Base-by-base conservation (phyloP, 1,140 invertebrate species). In the Nephotettix cincticeps region DNA sequence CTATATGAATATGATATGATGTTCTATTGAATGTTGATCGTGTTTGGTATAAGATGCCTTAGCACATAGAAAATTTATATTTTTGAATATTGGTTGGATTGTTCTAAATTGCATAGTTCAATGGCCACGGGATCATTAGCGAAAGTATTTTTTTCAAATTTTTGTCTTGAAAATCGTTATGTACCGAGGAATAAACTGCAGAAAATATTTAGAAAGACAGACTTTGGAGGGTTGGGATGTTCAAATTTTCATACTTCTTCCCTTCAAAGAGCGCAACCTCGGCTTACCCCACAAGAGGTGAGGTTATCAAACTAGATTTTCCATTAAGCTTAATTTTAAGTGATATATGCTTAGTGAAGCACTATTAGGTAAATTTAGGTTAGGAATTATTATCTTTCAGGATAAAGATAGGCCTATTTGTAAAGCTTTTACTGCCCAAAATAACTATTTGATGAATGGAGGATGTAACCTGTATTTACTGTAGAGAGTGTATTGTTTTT, bases 371-470 rank as follows among this genome's bases (percentile, higher is more conserved):
- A 14, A 23, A 27, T 25, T 25, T 68, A 36, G 25, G 47, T 25
- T 68, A n/a, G 28, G 21, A 27, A 23, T 11, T 0, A 28, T n/a
- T 4, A 29, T 29, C n/a, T 45, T 29, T 27, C 3, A 51, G 13
- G 9, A 13, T 40, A 47, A 23, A 6, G 0, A 11, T 25, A 21
- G 17, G 4, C 6, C 25, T 19, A 25, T 25, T 6, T 68, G 9
- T 40, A 1, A 47, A 23, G 21, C 43, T 51, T 68, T 17, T 45
- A 14, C 13, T 25, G 17, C 6, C 83, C 96, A 99, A 81, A 95
- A 94, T 69, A 36, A 36, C 4, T 6, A 36, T 36, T 65, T 30
- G 23, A 64, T 25, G 23, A 21, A 54, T 4, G 6, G 3, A n/a
- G 29, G 1, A 3, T 14, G n/a, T 51, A 56, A 47, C 19, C 11